Percentiles rank a stretch among this genome's conserved stretches.
phyloP scores from a whole-genome alignment of 2,797 vertebrate genomes.

The Microcaecilia unicolor region DNA sequence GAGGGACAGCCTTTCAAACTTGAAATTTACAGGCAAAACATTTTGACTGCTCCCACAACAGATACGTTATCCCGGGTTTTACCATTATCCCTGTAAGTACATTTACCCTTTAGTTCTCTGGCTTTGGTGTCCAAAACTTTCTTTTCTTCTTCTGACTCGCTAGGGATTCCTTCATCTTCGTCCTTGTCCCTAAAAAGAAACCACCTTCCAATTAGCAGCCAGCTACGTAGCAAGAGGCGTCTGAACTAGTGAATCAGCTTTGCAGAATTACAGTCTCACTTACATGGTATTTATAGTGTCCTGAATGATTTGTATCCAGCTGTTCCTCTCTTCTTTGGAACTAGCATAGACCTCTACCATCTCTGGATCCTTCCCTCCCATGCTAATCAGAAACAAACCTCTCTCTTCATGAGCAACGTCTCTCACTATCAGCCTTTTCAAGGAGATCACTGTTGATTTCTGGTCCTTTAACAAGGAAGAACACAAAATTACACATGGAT shows the following conservation, averaged over 20 bases:
- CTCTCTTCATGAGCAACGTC: slow-evolving; percentile 95
- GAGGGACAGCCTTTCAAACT: background rate
- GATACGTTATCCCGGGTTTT: too few species aligned
- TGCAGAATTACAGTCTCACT: slow-evolving; percentile 24
- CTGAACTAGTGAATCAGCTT: background rate
- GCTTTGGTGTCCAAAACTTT: slow-evolving; percentile 77
- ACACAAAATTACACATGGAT: background rate
- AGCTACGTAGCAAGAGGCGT: background rate
- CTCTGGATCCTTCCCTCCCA: slow-evolving; percentile 76
- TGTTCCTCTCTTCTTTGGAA: slow-evolving; percentile 85
- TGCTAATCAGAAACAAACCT: slow-evolving; percentile 89
- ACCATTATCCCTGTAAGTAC: too few species aligned
- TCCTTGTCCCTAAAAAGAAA: slow-evolving; percentile 74
- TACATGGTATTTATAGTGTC: slow-evolving; percentile 83
- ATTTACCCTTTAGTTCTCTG: slow-evolving; percentile 83
- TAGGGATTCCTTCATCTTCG: slow-evolving; percentile 93
- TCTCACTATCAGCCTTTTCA: slow-evolving; percentile 91
- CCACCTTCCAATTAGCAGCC: background rate
- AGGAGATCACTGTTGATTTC: slow-evolving; percentile 87
- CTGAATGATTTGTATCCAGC: slow-evolving; percentile 88
- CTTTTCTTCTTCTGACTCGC: slow-evolving; percentile 90
- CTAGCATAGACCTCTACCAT: slow-evolving; percentile 90
- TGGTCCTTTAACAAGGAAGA: slow-evolving; percentile 66
- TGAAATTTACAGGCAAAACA: background rate
- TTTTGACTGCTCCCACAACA: slow-evolving; percentile 2